Base-by-base conservation (phyloP, 1,140 invertebrate genomes). In the Zaprionus vittiger region DNA sequence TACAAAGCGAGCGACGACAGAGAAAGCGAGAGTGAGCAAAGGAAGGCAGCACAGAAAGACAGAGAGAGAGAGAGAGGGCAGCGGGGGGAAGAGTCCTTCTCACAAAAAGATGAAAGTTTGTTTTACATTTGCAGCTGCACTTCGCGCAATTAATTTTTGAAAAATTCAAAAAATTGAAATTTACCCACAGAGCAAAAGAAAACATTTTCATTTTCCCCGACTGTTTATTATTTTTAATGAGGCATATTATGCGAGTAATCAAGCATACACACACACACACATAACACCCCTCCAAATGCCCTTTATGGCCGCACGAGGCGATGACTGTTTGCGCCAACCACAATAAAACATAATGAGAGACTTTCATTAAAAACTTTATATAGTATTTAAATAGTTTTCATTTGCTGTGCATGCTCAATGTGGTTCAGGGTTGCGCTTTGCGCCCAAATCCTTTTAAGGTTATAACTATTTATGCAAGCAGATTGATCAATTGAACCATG, bases 161-260 rank as follows among this genome's bases (percentile, higher is more conserved):
- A 86, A 34, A 52, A 52, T 52, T 52, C 47, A 52, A 57, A 67
- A 89, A 80, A 80, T 81, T 65, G 65, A 79, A 81, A 79, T 81
- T 66, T 69, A 75, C 31, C 41, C 63, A 69, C 24, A 34, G 20
- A 11, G 44, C 62, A 44, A 55, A 64, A 49, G 38, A 60, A 75
- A 83, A 72, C 86, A 73, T 79, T 89, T 81, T 84, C 81, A 81
- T 83, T 80, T 83, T 24, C 22, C 78, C 83, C 83, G 84, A 89
- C 84, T 89, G 84, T 87, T 87, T 89, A 89, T 87, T 87, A 87
- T 89, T 87, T 87, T 87, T 87, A 87, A 87, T 87, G 84, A 87
- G 84, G 84, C 84, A 73, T 87, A 89, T 87, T 84, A 84, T 73
- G 38, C 59, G 60, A 70, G 73, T 78, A 87, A 87, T 83, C 80